Evolutionary conservation across 1,140 invertebrate species (phyloP), one percentile per base, ranked within the genome.

Genomic region (Papilio aristodemus): DNA sequence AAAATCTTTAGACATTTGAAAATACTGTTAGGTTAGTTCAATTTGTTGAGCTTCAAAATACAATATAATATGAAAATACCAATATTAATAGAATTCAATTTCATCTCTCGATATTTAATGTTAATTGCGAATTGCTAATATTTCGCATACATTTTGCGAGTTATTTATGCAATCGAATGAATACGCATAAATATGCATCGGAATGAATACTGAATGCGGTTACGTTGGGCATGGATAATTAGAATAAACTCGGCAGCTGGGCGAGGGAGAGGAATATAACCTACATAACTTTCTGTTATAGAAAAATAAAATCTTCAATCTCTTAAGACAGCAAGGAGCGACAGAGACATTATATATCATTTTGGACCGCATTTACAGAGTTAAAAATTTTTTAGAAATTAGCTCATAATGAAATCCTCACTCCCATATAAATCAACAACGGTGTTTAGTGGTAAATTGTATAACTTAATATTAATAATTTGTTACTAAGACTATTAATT

Each of bases 151-250:
- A 68, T 58, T 50, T 50, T 64, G 39, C 43, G 19, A 50, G 27
- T 66, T 46, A 50, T 66, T 50, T 46, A 66, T 66, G 63, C 41
- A 66, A 50, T 50, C 63, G 63, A 72, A 57, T 60, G 67, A 72
- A 37, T 63, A 59, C 67, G 57, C 67, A 71, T 71, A 58, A 71
- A 71, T 71, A 71, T 71, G 67, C 70, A 72, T 72, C 58, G 71
- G 58, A 72, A 72, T 72, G 71, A 72, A 69, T 72, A 72, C 64
- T 66, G 67, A 59, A 69, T 66, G 54, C 64, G 59, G 36, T 68
- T 66, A 46, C 63, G 43, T 66, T 50, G 43, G 41, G 41, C 39
- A 27, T 46, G 43, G 32, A 39, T 72, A 69, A 72, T 68, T 72
- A 68, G 59, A 64, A 63, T 69, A 66, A 72, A 72, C 58, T 63